These are phyloP conservation scores for Picathartes gymnocephalus DNA, from an alignment of 2,113 vertebrate genomes.

Conservation along the genomic window DNA sequence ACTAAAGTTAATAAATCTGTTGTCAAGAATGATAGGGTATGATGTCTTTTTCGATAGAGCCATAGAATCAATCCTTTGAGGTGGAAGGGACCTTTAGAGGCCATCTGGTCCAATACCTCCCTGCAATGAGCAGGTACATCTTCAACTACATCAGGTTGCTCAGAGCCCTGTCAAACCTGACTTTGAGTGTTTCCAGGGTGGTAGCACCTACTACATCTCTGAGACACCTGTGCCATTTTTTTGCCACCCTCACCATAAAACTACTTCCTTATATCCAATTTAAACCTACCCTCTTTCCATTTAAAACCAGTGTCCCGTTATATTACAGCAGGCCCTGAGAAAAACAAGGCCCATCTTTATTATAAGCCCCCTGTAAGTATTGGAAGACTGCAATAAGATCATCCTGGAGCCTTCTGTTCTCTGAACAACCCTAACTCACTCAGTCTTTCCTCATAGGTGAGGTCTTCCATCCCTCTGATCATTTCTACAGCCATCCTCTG, in stretches of 20 bases:
- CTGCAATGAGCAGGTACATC: not conserved
- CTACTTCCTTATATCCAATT: not conserved
- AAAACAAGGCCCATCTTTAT: not conserved
- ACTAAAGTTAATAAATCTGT: not conserved
- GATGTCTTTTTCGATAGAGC: not conserved
- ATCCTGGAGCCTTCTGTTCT: not conserved
- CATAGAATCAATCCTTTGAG: not conserved
- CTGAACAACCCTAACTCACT: no score
- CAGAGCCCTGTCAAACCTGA: not conserved
- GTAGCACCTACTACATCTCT: no score
- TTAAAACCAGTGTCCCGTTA: not conserved
- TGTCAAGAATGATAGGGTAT: not conserved
- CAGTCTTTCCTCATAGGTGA: no score
- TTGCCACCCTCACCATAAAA: not conserved
- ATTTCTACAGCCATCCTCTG: no score
- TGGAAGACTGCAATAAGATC: not conserved
- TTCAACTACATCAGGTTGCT: not conserved
- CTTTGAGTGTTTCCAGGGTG: not conserved
- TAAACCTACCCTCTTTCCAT: not conserved
- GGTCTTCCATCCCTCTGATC: no score
- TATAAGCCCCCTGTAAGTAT: not conserved
- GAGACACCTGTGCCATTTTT: not conserved
- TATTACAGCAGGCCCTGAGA: no score
- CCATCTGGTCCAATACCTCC: not conserved
- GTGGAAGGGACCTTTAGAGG: not conserved